Evolutionary conservation across 2,113 vertebrate species (phyloP).

Genomic region (Holacanthus passer): DNA sequence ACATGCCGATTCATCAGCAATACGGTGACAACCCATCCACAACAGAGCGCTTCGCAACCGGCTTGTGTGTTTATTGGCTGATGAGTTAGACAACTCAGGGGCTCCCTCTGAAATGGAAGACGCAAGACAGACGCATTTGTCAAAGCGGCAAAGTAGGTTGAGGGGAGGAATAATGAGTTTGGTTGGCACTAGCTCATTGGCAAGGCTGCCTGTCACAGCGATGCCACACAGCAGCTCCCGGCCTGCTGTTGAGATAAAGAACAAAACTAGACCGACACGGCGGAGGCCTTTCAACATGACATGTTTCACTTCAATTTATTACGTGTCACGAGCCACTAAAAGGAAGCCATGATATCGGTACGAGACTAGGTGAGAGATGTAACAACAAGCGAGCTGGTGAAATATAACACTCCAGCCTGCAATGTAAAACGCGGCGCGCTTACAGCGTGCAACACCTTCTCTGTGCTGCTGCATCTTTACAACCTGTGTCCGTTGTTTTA

Average conservation of each 20-base stretch:
- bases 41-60: background rate
- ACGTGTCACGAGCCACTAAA: constrained; percentile 53
- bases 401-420: constrained; percentile 45
- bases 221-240: constrained; percentile 53
- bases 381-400: constrained; percentile 54
- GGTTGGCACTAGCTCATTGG: constrained; percentile 56
- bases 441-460: constrained; percentile 10
- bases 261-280: constrained; percentile 46
- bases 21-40: constrained; percentile 16
- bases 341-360: constrained; percentile 54
- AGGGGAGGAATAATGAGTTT: constrained; percentile 44
- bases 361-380: constrained; percentile 53
- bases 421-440: constrained; percentile 17
- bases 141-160: constrained; percentile 61
- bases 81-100: constrained; percentile 41
- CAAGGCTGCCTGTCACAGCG: constrained; percentile 54
- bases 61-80: constrained; percentile 40
- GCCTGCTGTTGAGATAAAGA: constrained; percentile 67
- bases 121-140: constrained; percentile 52
- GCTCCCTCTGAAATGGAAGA: constrained; percentile 35
- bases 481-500: constrained; percentile 30
- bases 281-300: constrained; percentile 54
- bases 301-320: constrained; percentile 64
- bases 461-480: background rate
- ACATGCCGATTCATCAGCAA: constrained; percentile 12